phyloP scores from a whole-genome alignment of 1,140 invertebrate genomes.

The Monochamus saltuarius region DNA sequence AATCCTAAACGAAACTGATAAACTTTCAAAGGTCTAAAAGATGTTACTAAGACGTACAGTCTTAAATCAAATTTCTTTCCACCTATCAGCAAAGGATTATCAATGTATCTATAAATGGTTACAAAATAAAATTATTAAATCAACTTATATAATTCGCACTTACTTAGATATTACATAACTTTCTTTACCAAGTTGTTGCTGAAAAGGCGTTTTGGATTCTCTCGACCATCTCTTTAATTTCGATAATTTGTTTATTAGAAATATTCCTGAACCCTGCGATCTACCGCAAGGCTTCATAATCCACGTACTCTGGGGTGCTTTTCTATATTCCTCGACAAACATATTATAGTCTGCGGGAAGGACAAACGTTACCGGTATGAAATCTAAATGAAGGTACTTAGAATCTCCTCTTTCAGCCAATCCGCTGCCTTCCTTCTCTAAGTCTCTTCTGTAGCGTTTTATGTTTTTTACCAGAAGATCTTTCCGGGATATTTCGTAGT shows the following conservation, averaged over 20 bases:
- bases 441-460: conserved; percentile 87
- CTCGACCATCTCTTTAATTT: conserved; percentile 87
- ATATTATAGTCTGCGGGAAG: conserved; percentile 93
- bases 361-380: conserved; percentile 91
- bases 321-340: conserved; percentile 93
- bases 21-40: conserved; percentile 79
- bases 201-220: conserved; percentile 78
- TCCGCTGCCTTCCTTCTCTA: conserved; percentile 86
- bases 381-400: conserved; percentile 81
- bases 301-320: conserved; percentile 90
- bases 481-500: conserved; percentile 92
- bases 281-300: conserved; percentile 97
- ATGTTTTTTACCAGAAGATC: conserved; percentile 95
- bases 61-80: conserved; percentile 89
- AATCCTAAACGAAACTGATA: conserved; percentile 79
- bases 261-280: conserved; percentile 85
- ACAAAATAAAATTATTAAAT: conserved; percentile 15
- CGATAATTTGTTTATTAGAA: conserved; percentile 85
- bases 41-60: conserved; percentile 82
- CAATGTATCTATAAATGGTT: conserved; percentile 65
- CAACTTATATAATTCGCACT: conserved; percentile 11
- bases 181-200: conserved; percentile 81
- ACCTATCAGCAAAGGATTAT: conserved; percentile 83
- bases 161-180: conserved; percentile 86
- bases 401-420: conserved; percentile 75